Evolutionary conservation across 2,113 vertebrate genomes (phyloP).

Genomic region (Oreochromis spilurus): DNA sequence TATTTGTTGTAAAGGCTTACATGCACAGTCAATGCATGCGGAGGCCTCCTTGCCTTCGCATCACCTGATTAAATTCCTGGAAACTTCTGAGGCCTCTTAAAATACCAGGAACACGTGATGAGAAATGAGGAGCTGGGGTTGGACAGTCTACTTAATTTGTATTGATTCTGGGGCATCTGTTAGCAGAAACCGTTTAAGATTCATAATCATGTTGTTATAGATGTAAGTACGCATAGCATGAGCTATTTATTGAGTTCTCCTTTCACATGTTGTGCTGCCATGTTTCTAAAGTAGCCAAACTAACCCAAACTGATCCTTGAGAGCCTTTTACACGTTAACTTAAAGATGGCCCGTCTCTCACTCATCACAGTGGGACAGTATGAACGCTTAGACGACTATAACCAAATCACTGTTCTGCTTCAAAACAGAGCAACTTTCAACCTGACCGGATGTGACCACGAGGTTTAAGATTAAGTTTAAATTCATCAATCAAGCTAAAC

Average conservation of each 20-base stretch:
- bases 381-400: background rate
- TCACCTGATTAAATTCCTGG: background rate
- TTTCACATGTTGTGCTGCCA: background rate
- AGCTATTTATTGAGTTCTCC: background rate
- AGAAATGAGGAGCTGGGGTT: background rate
- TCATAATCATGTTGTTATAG: background rate
- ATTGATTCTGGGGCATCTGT: background rate
- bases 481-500: background rate
- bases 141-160: background rate
- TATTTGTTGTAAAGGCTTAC: background rate
- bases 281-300: background rate
- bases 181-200: background rate
- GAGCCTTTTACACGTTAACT: background rate
- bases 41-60: background rate
- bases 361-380: background rate
- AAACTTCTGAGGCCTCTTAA: background rate
- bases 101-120: background rate
- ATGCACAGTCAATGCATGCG: background rate
- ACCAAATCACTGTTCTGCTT: background rate
- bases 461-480: background rate
- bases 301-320: background rate
- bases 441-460: accelerated
- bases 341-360: background rate
- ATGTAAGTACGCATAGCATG: background rate
- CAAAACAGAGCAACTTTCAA: background rate